Evolutionary conservation across 2,888 invertebrate genomes (phyloP).

Genomic region (Germaria angustata): DNA sequence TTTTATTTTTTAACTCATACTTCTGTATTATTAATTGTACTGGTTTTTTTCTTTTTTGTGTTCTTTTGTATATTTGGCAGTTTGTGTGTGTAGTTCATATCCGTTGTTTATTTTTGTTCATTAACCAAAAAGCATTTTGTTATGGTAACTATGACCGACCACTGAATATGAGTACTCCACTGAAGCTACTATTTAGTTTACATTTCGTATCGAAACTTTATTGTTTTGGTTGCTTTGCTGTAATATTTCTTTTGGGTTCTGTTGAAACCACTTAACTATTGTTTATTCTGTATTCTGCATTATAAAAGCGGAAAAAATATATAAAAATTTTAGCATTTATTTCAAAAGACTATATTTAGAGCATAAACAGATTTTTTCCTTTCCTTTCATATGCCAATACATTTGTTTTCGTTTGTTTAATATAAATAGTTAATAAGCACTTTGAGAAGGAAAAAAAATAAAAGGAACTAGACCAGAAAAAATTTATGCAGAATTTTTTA

Average conservation of each 20-base stretch:
- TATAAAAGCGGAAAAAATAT: neutral
- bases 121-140: slow-evolving; percentile 57
- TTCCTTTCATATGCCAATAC: slow-evolving; percentile 15
- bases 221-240: slow-evolving; percentile 44
- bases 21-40: slow-evolving; percentile 8
- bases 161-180: slow-evolving; percentile 11
- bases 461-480: slow-evolving; percentile 52
- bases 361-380: slow-evolving; percentile 44
- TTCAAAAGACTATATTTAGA: slow-evolving; percentile 55
- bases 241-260: slow-evolving; percentile 15
- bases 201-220: slow-evolving; percentile 44
- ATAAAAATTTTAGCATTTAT: slow-evolving; percentile 36
- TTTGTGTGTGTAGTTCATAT: slow-evolving; percentile 21
- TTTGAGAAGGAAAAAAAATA: slow-evolving; percentile 14
- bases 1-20: slow-evolving; percentile 19
- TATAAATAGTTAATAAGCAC: slow-evolving; percentile 2
- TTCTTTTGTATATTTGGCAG: too few relatives aligned
- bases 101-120: slow-evolving; percentile 48
- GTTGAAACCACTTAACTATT: slow-evolving; percentile 38
- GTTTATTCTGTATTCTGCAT: slow-evolving; percentile 36
- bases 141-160: slow-evolving; percentile 21
- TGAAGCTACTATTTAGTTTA: slow-evolving; percentile 1
- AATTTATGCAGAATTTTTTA: slow-evolving; percentile 29
- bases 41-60: neutral
- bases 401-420: neutral